Percentiles rank a stretch among this genome's conserved stretches.
Conservation (phyloP, 2,797 vertebrate genomes). For the Chloroceryle amazona region DNA sequence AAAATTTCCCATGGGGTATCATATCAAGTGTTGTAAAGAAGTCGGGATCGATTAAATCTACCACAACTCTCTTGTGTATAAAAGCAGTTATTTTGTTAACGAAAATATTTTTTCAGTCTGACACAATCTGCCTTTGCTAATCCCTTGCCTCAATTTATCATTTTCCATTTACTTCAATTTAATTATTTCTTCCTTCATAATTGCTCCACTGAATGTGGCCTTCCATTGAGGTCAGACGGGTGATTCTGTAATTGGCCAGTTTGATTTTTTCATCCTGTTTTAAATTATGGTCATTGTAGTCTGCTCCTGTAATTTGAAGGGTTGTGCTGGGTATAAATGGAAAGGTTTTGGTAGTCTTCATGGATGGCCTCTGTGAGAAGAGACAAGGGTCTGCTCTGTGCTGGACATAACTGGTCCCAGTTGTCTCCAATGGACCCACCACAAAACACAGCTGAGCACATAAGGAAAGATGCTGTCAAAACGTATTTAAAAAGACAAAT, state of each 20-base stretch:
- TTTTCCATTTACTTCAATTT: background rate
- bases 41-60: background rate
- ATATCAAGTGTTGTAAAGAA: background rate
- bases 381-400: background rate
- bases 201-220: background rate
- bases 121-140: background rate
- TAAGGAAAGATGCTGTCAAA: background rate
- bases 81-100: background rate
- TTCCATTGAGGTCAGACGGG: background rate
- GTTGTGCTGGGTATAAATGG: background rate
- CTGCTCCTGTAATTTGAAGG: background rate
- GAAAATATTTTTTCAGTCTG: background rate
- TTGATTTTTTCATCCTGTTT: background rate
- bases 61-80: background rate
- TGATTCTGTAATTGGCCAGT: background rate
- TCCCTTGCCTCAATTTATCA: background rate
- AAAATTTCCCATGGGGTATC: background rate
- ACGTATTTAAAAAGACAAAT: accelerated
- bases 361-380: background rate
- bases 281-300: background rate
- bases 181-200: background rate
- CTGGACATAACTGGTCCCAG: accelerated
- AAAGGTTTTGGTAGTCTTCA: background rate
- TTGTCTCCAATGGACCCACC: accelerated
- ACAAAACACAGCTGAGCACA: background rate